Evolutionary conservation across 2,797 vertebrate genomes (phyloP).

Genomic region (Gambusia yucatana): DNA sequence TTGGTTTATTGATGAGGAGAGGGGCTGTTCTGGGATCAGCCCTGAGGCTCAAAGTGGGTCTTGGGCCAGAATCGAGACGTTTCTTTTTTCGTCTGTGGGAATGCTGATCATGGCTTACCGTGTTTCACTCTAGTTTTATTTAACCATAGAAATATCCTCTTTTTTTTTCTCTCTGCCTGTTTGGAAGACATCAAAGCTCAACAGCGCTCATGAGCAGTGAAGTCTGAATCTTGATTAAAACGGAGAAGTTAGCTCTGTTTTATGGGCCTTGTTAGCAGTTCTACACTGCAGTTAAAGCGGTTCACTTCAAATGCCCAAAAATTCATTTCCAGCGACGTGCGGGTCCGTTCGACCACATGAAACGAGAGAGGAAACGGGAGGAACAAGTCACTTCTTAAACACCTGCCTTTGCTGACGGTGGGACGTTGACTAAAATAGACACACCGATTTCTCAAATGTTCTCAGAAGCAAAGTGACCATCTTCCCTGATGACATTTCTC

Average conservation of each 20-base stretch:
- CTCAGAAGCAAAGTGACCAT: not conserved
- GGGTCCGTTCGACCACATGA: not conserved
- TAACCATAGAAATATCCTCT: not conserved
- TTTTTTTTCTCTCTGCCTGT: not conserved
- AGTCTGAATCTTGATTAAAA: not conserved
- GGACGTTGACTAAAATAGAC: not conserved
- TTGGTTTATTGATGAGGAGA: constrained; percentile 55
- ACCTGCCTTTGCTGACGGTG: not conserved
- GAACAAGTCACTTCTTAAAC: not conserved
- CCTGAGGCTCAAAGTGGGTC: constrained; percentile 23
- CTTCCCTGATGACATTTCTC: not conserved
- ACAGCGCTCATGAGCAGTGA: not conserved
- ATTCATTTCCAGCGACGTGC: not conserved
- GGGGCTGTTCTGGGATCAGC: constrained; percentile 35
- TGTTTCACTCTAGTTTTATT: not conserved
- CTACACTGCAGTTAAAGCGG: not conserved
- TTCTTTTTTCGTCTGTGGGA: not conserved
- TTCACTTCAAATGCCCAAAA: not conserved
- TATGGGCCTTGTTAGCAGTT: not conserved
- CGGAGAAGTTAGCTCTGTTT: not conserved
- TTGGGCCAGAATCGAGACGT: constrained; percentile 41
- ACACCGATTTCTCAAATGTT: not conserved
- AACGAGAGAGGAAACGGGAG: not conserved
- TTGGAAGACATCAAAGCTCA: not conserved
- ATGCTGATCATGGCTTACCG: not conserved